Percentiles rank a stretch among this genome's conserved stretches.
Conservation (phyloP, 2,797 vertebrate species). For the Syngnathus acus region DNA sequence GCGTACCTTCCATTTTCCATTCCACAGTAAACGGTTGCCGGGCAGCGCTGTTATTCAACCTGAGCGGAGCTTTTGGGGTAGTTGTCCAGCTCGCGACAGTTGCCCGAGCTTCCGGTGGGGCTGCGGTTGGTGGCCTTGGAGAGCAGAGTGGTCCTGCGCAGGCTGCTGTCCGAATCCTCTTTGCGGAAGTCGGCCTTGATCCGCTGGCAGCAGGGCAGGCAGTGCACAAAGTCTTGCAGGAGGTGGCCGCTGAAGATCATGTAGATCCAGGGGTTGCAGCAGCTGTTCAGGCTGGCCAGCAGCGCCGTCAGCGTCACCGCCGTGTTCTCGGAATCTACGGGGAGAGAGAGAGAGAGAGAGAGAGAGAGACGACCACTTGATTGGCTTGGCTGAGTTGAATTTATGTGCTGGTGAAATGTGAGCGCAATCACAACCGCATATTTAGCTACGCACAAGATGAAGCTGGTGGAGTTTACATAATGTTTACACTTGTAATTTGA, state of each 20-base stretch:
- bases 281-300: constrained; percentile 92
- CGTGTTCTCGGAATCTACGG: constrained; percentile 85
- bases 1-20: constrained; percentile 6
- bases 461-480: not conserved
- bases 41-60: constrained; percentile 29
- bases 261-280: constrained; percentile 98
- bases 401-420: not conserved
- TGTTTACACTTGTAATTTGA: not conserved
- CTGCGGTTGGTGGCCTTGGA: constrained; percentile 78
- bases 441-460: not conserved
- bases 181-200: constrained; percentile 72
- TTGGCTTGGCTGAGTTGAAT: constrained; percentile 8
- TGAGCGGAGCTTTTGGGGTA: constrained; percentile 68
- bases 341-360: constrained; percentile 26
- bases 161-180: constrained; percentile 85
- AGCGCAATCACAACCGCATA: not conserved
- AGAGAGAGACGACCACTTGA: not conserved
- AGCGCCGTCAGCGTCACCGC: constrained; percentile 84
- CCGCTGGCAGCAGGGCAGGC: constrained; percentile 76
- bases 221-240: constrained; percentile 83
- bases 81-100: constrained; percentile 73
- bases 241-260: constrained; percentile 98
- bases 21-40: constrained; percentile 1
- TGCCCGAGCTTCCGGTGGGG: constrained; percentile 74
- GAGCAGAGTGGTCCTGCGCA: constrained; percentile 79